Evolutionary conservation across 2,888 invertebrate species (phyloP), one percentile per base, ranked within the genome.

Genomic region (Ormyrus labotus): DNA sequence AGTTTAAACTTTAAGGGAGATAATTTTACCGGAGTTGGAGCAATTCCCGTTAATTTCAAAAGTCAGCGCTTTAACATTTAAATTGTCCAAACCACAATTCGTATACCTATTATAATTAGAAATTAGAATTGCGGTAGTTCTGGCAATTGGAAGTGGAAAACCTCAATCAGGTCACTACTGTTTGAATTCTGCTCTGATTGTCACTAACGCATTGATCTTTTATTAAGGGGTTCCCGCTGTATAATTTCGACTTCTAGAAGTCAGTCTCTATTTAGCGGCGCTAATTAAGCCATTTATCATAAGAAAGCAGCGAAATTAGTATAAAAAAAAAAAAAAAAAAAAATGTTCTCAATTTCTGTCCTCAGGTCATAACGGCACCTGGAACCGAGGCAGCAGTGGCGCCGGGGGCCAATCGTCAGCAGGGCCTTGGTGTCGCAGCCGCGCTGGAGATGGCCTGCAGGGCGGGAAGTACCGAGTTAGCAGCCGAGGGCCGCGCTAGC

Each of bases 381-480:
- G 6, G 65, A 65, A 34, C 13, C 51, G 19, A 19, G 19, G 19
- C 19, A 19, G 19, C 1, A 50, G 13, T 55, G 45, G 13, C n/a
- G 13, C 53, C 64, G 47, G 45, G 64, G 47, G 64, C 45, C 73
- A 74, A 50, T 74, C 74, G 74, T 67, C 65, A 67, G 65, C 74
- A 74, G 74, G 74, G 51, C 67, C 74, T 5, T 57, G 65, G 58
- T 74, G 74, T 74, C 74, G 74, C 65, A 74, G 74, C 65, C 64
- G 64, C 53, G 47, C 34, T 45, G 4, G 19, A 19, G 19, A 19
- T 19, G 19, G 19, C 19, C 13, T 13, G 53, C 45, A 9, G 63
- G n/a, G 5, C 51, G 51, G 13, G 51, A 47, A 63, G 19, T 60
- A 60, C 1, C 58, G 58, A n/a, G 58, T 6, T 6, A n/a, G 11